Conservation (phyloP, 2,888 invertebrate genomes). For the Mongoloraphidia duomilia region DNA sequence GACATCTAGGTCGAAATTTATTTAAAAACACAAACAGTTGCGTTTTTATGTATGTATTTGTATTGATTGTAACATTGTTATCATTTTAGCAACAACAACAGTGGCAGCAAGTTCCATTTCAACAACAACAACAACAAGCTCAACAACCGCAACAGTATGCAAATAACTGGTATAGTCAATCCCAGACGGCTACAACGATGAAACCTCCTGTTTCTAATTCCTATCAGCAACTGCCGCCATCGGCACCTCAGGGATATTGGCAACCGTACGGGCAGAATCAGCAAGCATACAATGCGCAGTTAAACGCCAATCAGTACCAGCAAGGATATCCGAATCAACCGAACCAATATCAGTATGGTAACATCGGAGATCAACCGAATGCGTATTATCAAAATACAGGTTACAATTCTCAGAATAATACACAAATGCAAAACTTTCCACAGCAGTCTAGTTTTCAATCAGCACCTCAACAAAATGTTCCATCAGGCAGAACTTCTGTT, state of each 20-base stretch:
- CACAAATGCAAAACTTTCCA: background rate
- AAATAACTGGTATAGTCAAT: conserved; percentile 32
- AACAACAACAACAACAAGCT: conserved; percentile 11
- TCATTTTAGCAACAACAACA: conserved; percentile 27
- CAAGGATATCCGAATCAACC: conserved; percentile 5
- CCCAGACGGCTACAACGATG: conserved; percentile 15
- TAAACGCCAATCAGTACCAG: conserved; percentile 31
- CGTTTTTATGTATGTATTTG: background rate
- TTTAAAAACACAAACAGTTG: background rate
- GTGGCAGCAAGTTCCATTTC: conserved; percentile 25
- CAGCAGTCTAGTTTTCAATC: conserved; percentile 5
- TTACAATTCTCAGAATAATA: background rate
- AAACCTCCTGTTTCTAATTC: conserved; percentile 15
- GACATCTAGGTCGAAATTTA: too few relatives aligned
- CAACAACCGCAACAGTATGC: conserved; percentile 15
- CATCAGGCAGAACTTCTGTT: conserved; percentile 29
- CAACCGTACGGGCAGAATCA: conserved; percentile 27
- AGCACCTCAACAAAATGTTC: conserved; percentile 21
- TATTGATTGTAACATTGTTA: background rate
- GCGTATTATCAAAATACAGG: background rate
- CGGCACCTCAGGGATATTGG: conserved; percentile 9
- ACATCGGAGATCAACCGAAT: background rate
- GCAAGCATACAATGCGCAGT: conserved; percentile 20
- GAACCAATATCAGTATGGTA: conserved; percentile 8
- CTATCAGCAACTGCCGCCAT: conserved; percentile 18